Conservation (phyloP, 2,113 vertebrate species). For the Peromyscus californicus region DNA sequence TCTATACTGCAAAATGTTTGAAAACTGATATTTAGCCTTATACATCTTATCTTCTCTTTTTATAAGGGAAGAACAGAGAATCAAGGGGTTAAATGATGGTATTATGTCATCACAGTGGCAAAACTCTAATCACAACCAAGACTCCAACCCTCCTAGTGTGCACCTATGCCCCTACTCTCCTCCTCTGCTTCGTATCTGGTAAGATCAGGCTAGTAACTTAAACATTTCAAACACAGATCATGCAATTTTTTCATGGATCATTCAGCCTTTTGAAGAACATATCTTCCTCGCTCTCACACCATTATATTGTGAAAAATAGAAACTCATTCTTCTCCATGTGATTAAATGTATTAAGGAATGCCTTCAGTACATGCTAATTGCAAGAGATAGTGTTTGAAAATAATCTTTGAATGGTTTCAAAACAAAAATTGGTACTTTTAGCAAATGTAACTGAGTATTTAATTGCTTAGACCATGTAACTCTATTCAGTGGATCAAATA, state of each 20-base stretch:
- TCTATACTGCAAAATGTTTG: background rate
- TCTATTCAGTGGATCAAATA: background rate
- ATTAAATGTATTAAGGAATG: background rate
- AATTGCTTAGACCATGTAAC: background rate
- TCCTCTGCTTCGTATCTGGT: fast-evolving
- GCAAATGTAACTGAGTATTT: background rate
- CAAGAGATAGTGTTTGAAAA: background rate
- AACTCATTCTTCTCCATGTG: background rate
- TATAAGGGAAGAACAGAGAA: background rate
- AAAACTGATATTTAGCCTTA: background rate
- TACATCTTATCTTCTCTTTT: background rate
- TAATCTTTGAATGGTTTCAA: background rate
- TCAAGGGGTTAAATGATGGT: background rate
- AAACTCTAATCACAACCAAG: background rate
- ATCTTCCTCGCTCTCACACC: background rate
- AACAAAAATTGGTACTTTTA: slow-evolving; percentile 5
- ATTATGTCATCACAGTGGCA: background rate
- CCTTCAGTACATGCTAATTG: background rate
- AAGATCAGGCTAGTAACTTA: background rate
- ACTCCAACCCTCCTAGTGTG: no score
- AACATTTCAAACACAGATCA: background rate
- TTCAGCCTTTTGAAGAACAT: background rate
- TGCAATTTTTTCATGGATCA: background rate
- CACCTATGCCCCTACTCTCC: fast-evolving
- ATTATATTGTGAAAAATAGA: background rate